Conservation (phyloP, 2,797 vertebrate genomes). For the Tolypeutes matacus region DNA sequence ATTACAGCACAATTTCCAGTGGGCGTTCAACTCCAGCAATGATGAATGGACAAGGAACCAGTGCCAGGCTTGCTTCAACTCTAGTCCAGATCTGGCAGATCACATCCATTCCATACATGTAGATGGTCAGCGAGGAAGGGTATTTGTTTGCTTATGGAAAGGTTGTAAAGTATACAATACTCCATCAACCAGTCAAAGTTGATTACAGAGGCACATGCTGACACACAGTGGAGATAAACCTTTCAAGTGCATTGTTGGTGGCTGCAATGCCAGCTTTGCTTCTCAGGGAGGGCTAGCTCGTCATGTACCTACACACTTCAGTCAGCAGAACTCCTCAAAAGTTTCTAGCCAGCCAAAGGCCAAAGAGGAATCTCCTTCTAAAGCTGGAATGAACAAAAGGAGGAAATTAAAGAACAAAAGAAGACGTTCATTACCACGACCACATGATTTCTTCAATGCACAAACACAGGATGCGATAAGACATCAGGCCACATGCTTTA, state of each 20-base stretch:
- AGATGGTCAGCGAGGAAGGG: slow-evolving; percentile 97
- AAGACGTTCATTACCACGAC: slow-evolving; percentile 93
- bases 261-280: slow-evolving; percentile 98
- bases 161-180: slow-evolving; percentile 99
- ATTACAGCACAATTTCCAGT: slow-evolving; percentile 98
- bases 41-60: slow-evolving; percentile 95
- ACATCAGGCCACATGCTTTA: slow-evolving; percentile 98
- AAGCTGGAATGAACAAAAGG: slow-evolving; percentile 96
- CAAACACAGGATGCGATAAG: slow-evolving; percentile 99
- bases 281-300: slow-evolving; percentile 97
- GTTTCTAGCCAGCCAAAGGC: slow-evolving; percentile 95
- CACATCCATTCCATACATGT: slow-evolving; percentile 96
- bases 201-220: slow-evolving; percentile 99
- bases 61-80: slow-evolving; percentile 94
- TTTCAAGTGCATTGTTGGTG: slow-evolving; percentile 99
- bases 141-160: slow-evolving; percentile 99
- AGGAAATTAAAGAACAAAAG: slow-evolving; percentile 95
- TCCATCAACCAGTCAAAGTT: slow-evolving; percentile 98
- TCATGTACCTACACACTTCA: slow-evolving; percentile 98
- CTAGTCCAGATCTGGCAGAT: slow-evolving; percentile 97
- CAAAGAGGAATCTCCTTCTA: slow-evolving; percentile 98
- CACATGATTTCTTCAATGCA: slow-evolving; percentile 98
- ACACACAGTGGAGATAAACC: slow-evolving; percentile 99
- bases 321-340: slow-evolving; percentile 97
- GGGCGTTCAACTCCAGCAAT: slow-evolving; percentile 97